These are phyloP conservation scores for Hedya salicella DNA, from an alignment of 2,888 invertebrate genomes.

Conservation along the genomic window DNA sequence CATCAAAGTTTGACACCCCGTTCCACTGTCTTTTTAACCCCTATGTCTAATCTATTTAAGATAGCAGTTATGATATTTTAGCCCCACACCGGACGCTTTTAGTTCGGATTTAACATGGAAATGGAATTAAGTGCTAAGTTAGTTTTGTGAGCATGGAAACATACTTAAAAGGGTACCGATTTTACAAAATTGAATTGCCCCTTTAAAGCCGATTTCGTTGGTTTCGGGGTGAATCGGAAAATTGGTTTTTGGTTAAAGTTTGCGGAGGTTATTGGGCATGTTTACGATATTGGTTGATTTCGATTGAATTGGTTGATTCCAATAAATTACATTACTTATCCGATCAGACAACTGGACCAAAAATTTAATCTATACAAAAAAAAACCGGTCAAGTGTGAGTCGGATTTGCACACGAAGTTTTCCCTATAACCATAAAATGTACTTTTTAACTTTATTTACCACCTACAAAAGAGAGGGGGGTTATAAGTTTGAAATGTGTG, in stretches of 20 bases:
- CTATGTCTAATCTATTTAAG: constrained; percentile 34
- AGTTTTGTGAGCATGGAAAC: constrained; percentile 19
- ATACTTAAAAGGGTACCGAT: constrained; percentile 24
- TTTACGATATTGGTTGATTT: neutral
- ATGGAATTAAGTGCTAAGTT: constrained; percentile 40
- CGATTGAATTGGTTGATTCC: neutral
- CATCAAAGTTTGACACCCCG: no score
- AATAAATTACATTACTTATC: no score
- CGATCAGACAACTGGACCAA: no score
- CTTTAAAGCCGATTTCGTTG: constrained; percentile 9
- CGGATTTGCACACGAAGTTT: no score
- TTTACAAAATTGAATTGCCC: constrained; percentile 8
- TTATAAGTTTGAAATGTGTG: no score
- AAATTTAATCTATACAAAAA: no score
- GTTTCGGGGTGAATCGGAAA: neutral
- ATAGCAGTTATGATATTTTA: constrained; percentile 38
- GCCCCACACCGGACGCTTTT: constrained; percentile 30
- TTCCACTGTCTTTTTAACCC: neutral
- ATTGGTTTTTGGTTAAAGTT: constrained; percentile 14
- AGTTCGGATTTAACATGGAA: constrained; percentile 39
- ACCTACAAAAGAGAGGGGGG: no score
- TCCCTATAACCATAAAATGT: no score
- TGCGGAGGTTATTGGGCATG: neutral
- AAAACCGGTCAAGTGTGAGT: no score
- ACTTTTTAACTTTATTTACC: no score